Evolutionary conservation across 2,888 invertebrate species (phyloP), one percentile per base, ranked within the genome.

Genomic region (Apoderus coryli): DNA sequence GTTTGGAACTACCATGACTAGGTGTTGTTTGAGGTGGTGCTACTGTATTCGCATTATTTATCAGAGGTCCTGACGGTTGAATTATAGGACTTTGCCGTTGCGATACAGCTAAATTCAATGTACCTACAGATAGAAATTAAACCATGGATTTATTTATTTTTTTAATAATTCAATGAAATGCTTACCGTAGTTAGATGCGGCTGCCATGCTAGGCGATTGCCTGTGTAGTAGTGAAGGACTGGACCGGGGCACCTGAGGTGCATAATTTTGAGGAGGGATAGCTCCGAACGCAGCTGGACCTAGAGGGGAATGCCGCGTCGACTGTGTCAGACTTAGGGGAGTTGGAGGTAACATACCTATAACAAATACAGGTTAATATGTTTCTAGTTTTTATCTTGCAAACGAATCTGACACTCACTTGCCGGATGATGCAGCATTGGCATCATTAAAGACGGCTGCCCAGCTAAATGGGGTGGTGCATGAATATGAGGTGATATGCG

Each of bases 141-240:
- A n/a, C n/a, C n/a, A n/a, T n/a, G n/a, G n/a, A n/a, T n/a, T n/a
- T n/a, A n/a, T n/a, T n/a, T n/a, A n/a, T n/a, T n/a, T n/a, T n/a
- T n/a, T n/a, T n/a, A n/a, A n/a, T n/a, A n/a, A n/a, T n/a, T n/a
- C n/a, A n/a, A 49, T 47, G 35, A 55, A 42, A 35, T 53, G 54
- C 31, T 53, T 42, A 23, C 52, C 47, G 38, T 55, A 55, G 14
- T 47, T 49, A 27, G 46, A 34, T 27, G 43, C 44, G 31, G 49
- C 44, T 32, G 41, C 42, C 10, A 49, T 38, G 34, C 48, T 53
- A 6, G 69, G 53, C 57, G 69, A 51, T 54, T 68, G 48, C 60
- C 69, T 41, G 61, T 70, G 56, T n/a, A n/a, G n/a, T 59, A 69
- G 36, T 16, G 44, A 67, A 43, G 52, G 69, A 62, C 49, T 68